Evolutionary conservation across 2,113 vertebrate species (phyloP).

Genomic region (Desmodus rotundus): DNA sequence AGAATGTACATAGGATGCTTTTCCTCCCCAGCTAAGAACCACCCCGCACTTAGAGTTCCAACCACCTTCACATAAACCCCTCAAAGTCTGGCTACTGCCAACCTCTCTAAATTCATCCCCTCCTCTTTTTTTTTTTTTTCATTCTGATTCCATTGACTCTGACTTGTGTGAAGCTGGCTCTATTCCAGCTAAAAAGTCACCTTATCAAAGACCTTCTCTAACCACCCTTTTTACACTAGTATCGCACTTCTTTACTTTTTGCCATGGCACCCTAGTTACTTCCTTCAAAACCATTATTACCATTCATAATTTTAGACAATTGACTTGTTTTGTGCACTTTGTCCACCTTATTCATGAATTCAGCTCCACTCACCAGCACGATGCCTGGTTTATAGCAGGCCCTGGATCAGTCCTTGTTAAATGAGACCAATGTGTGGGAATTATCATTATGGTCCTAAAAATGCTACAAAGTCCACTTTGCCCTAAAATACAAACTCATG

Average conservation of each 20-base stretch:
- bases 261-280: fast-evolving
- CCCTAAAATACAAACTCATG: not conserved
- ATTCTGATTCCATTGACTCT: not conserved
- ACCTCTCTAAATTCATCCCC: not conserved
- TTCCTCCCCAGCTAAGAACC: not conserved
- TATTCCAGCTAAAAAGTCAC: not conserved
- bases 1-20: fast-evolving
- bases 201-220: not conserved
- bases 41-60: not conserved
- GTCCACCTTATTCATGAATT: not conserved
- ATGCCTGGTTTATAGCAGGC: no score
- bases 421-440: not conserved
- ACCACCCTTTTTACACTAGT: not conserved
- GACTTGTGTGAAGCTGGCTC: not conserved
- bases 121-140: not conserved
- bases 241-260: not conserved
- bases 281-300: not conserved
- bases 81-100: not conserved
- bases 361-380: not conserved
- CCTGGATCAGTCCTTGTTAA: not conserved
- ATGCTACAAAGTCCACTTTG: not conserved
- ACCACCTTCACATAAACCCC: not conserved
- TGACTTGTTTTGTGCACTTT: not conserved
- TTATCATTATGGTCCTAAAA: not conserved
- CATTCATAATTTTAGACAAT: not conserved